Evolutionary conservation across 1,140 invertebrate species (phyloP).

Genomic region (Procambarus virginalis): DNA sequence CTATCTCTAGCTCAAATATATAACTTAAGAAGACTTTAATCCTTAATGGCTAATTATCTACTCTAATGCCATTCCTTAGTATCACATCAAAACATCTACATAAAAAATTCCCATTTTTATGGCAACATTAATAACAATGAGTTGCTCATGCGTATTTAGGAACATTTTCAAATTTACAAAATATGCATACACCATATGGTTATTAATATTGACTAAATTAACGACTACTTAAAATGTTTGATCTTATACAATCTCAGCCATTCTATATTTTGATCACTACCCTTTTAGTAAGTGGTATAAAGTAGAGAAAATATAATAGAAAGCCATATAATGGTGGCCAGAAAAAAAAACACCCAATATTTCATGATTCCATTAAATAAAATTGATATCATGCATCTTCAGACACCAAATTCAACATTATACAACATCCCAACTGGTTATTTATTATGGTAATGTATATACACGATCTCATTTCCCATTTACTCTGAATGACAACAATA

Average conservation of each 20-base stretch:
- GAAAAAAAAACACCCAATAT: constrained; percentile 52
- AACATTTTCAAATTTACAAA: neutral
- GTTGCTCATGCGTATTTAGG: neutral
- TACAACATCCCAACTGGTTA: constrained; percentile 9
- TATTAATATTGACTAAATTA: neutral
- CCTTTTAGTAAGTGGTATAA: constrained; percentile 14
- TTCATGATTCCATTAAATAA: constrained; percentile 20
- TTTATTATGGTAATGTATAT: neutral
- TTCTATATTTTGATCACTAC: constrained; percentile 65
- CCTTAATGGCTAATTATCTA: neutral
- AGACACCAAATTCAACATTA: neutral
- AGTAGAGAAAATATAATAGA: constrained; percentile 32
- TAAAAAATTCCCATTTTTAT: neutral
- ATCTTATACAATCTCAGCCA: constrained; percentile 18
- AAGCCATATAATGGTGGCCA: constrained; percentile 33
- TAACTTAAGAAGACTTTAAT: neutral
- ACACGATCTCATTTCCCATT: neutral
- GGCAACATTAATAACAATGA: neutral
- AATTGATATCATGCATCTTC: neutral
- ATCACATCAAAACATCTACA: neutral
- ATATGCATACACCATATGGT: neutral
- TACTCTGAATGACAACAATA: neutral
- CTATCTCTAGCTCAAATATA: neutral
- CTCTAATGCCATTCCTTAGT: neutral
- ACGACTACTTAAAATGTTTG: constrained; percentile 1